phyloP scores from a whole-genome alignment of 2,888 invertebrate species.

The Apamea sordens region DNA sequence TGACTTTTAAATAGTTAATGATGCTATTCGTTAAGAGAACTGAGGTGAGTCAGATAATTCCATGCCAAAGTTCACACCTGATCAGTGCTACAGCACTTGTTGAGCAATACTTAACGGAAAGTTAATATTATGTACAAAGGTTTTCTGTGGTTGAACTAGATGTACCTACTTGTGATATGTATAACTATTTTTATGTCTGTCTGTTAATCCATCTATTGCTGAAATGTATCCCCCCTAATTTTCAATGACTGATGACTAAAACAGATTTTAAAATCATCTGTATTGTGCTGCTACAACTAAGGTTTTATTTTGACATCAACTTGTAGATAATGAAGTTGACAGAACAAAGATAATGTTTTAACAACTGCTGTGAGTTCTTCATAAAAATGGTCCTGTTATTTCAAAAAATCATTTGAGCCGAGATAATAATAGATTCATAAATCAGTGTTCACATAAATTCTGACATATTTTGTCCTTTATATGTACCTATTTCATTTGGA shows the following conservation, averaged over 20 bases:
- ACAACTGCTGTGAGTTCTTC: neutral
- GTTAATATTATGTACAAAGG: slow-evolving; percentile 20
- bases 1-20: slow-evolving; percentile 53
- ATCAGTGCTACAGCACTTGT: slow-evolving; percentile 19
- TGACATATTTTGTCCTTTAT: neutral
- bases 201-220: neutral
- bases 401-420: neutral
- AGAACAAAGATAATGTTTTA: neutral
- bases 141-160: slow-evolving; percentile 34
- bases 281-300: neutral
- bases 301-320: slow-evolving; percentile 17
- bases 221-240: neutral
- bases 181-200: neutral
- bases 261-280: neutral
- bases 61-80: slow-evolving; percentile 48
- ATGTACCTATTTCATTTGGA: neutral
- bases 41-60: slow-evolving; percentile 53
- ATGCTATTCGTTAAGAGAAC: slow-evolving; percentile 49
- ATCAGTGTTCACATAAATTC: neutral
- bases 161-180: neutral
- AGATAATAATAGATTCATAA: neutral
- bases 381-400: neutral
- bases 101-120: slow-evolving; percentile 17
- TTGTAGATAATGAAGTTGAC: slow-evolving; percentile 2
- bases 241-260: neutral